phyloP scores from a whole-genome alignment of 1,140 invertebrate genomes.

The Hyposmocoma kahamanoa region DNA sequence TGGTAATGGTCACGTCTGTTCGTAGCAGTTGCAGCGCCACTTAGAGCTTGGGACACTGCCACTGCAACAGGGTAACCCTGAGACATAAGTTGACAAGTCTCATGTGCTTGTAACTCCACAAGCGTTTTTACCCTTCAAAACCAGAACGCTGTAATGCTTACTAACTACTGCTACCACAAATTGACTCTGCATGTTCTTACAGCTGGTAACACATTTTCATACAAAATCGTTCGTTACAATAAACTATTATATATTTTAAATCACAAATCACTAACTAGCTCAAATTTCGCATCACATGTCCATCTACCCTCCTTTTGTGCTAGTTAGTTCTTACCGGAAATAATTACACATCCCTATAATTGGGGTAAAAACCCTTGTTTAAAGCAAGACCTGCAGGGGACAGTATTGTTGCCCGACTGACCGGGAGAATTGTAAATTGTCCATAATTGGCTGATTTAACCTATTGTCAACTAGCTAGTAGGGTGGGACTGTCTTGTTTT shows the following conservation, averaged over 20 bases:
- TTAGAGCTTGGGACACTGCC: too few relatives aligned
- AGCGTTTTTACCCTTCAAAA: too few relatives aligned
- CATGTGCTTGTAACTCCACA: too few relatives aligned
- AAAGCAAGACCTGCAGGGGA: conserved; percentile 56
- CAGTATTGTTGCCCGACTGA: conserved; percentile 58
- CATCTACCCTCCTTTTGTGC: too few relatives aligned
- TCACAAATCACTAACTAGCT: neutral
- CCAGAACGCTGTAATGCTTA: too few relatives aligned
- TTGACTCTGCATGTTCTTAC: neutral
- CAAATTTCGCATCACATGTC: neutral
- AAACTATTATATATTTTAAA: neutral
- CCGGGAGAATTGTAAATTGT: conserved; percentile 60
- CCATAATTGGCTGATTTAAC: conserved; percentile 44
- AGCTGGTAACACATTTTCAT: neutral
- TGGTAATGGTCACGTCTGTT: too few relatives aligned
- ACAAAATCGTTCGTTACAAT: neutral
- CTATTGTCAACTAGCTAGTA: conserved; percentile 37
- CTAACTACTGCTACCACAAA: too few relatives aligned
- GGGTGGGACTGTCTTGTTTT: neutral
- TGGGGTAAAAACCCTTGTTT: conserved; percentile 65
- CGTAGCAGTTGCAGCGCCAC: too few relatives aligned
- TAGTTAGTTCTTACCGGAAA: conserved; percentile 42
- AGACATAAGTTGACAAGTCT: too few relatives aligned
- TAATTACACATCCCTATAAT: conserved; percentile 58
- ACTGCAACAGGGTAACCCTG: too few relatives aligned